phyloP scores from a whole-genome alignment of 2,888 invertebrate species.

The Philonicus albiceps region DNA sequence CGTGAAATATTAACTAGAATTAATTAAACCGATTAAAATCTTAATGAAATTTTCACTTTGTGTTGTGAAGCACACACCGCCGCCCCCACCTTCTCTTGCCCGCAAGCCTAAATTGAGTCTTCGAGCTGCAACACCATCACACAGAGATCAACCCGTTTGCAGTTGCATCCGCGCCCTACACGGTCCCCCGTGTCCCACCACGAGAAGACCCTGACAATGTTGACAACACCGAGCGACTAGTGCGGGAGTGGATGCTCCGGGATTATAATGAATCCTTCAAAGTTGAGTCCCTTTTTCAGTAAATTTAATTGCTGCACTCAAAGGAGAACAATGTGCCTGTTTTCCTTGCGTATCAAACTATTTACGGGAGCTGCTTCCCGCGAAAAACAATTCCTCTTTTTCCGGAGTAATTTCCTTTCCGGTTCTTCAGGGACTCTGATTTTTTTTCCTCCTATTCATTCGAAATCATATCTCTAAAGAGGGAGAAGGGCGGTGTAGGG shows the following conservation, averaged over 20 bases:
- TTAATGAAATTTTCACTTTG: neutral
- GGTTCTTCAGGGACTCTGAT: neutral
- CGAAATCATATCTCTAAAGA: neutral
- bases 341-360: slow-evolving; percentile 4
- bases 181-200: neutral
- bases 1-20: neutral
- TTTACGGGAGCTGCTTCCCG: neutral
- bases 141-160: neutral
- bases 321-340: slow-evolving; percentile 11
- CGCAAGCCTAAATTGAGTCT: neutral
- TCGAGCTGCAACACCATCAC: neutral
- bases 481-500: neutral
- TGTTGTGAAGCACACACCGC: neutral
- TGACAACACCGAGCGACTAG: neutral
- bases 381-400: slow-evolving; percentile 6
- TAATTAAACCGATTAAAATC: neutral
- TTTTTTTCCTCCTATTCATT: neutral
- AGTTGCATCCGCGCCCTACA: neutral
- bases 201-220: neutral
- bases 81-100: neutral
- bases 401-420: slow-evolving; percentile 16
- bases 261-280: slow-evolving; percentile 17
- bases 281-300: neutral
- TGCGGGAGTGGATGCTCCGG: neutral
- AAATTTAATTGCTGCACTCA: slow-evolving; percentile 21